Base-by-base conservation (phyloP, 2,113 vertebrate species). In the Petroica traversi region DNA sequence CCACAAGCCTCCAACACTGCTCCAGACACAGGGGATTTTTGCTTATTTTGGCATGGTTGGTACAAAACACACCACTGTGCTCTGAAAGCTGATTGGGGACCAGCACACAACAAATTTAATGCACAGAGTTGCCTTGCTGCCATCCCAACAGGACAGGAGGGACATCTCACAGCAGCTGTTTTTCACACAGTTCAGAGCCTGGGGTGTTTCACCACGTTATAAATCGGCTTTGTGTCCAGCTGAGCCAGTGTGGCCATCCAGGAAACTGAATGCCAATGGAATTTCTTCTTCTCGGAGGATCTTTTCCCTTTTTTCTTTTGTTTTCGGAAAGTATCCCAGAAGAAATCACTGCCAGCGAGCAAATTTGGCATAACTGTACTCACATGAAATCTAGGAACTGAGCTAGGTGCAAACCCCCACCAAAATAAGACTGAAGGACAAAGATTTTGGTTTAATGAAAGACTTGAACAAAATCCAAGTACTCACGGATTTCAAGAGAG, bases 51-150 rank as follows among this genome's bases (percentile, higher is more conserved):
- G 8, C 26, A 36, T 19, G 5, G 61, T 84, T 73, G 31, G 17
- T 8, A 45, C 38, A 22, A 48, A 71, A 24, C 1, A 2, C 46
- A 51, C 8, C 29, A 33, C 18, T 29, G 28, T 0, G 0, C 38
- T 61, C n/a, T 31, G 41, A 22, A 31, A 31, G 46, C 25, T 58
- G 61, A 8, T 62, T 33, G 41, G 59, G 46, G 63, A 34, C 0
- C 40, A 45, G 19, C 54, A 46, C 28, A 23, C 8, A 1, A 12
- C 4, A 0, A 17, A 22, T 49, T 85, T 29, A 36, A 49, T 11
- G 19, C 31, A 2, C 26, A 62, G 15, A 58, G 9, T 12, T 41
- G 8, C 11, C 34, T 6, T 31, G n/a, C 24, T 78, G 8, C 4
- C 5, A 46, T 36, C 13, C 29, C 52, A 59, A 14, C 19, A 20